A percentile compares a stretch with the other conserved stretches of the same genome.
Conservation (phyloP, 1,140 invertebrate genomes). For the Ceratina australensis region DNA sequence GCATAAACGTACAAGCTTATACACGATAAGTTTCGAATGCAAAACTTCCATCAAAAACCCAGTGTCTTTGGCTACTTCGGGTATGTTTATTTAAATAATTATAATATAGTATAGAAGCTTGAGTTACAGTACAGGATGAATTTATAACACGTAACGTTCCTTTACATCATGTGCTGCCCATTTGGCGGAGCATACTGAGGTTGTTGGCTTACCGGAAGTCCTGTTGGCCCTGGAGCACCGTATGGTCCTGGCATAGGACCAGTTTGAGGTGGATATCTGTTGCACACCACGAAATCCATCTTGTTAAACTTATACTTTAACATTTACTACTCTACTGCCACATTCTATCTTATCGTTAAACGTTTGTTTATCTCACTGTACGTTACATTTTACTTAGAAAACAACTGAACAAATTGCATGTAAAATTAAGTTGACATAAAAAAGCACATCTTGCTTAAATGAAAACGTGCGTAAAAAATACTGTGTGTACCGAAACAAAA, state of each 20-base stretch:
- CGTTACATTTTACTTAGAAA: neutral
- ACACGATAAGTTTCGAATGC: slow-evolving; percentile 52
- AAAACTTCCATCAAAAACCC: slow-evolving; percentile 62
- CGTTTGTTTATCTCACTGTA: neutral
- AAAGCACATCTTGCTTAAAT: too few species aligned
- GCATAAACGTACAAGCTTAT: slow-evolving; percentile 20
- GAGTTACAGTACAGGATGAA: slow-evolving; percentile 66
- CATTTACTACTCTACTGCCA: neutral
- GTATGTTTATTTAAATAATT: slow-evolving; percentile 71
- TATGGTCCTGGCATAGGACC: slow-evolving; percentile 55
- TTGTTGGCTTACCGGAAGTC: slow-evolving; percentile 63
- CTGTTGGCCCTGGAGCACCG: slow-evolving; percentile 61
- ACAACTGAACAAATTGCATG: neutral
- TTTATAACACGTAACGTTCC: slow-evolving; percentile 51
- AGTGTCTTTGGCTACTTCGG: slow-evolving; percentile 70
- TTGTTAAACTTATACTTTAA: neutral
- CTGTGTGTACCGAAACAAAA: too few species aligned
- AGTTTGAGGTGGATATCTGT: slow-evolving; percentile 68
- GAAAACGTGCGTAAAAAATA: too few species aligned
- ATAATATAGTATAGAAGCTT: slow-evolving; percentile 68
- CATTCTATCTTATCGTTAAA: neutral
- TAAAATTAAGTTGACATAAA: too few species aligned
- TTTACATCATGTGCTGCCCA: slow-evolving; percentile 73
- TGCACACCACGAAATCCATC: slow-evolving; percentile 45
- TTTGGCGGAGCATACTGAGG: slow-evolving; percentile 70